phyloP scores from a whole-genome alignment of 2,797 vertebrate genomes.

The Bradypus variegatus region DNA sequence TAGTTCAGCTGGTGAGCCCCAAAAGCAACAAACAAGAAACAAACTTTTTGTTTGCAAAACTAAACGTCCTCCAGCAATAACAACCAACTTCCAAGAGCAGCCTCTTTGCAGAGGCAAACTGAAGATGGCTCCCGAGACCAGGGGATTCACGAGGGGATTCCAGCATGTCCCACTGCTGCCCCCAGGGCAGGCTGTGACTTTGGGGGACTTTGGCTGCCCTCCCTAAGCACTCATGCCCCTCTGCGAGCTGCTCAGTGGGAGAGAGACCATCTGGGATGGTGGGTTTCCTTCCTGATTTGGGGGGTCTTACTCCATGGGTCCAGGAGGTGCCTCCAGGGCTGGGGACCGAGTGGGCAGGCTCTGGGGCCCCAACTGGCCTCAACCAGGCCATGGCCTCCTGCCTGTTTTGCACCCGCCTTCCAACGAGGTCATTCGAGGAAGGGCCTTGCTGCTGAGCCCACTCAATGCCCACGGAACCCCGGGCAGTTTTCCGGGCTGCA shows the following conservation, averaged over 20 bases:
- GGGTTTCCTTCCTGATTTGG: background rate
- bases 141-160: fast-evolving
- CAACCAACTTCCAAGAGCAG: no score
- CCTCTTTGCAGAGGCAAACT: fast-evolving
- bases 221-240: fast-evolving
- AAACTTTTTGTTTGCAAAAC: background rate
- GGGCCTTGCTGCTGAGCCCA: background rate
- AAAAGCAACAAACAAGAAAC: background rate
- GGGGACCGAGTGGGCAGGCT: background rate
- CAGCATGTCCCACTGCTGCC: background rate
- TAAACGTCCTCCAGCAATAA: background rate
- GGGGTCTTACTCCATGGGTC: background rate
- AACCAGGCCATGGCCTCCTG: fast-evolving
- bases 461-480: background rate
- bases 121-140: background rate
- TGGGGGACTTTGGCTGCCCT: background rate
- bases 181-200: fast-evolving
- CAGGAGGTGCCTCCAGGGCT: background rate
- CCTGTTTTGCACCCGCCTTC: background rate
- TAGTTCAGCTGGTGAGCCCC: background rate
- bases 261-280: background rate
- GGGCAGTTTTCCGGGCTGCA: background rate
- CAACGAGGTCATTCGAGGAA: background rate
- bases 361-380: background rate
- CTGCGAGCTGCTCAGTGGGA: fast-evolving